Percentiles rank a stretch among this genome's conserved stretches.
Evolutionary conservation across 2,888 invertebrate species (phyloP).

Genomic region (Calliopum simillimum): DNA sequence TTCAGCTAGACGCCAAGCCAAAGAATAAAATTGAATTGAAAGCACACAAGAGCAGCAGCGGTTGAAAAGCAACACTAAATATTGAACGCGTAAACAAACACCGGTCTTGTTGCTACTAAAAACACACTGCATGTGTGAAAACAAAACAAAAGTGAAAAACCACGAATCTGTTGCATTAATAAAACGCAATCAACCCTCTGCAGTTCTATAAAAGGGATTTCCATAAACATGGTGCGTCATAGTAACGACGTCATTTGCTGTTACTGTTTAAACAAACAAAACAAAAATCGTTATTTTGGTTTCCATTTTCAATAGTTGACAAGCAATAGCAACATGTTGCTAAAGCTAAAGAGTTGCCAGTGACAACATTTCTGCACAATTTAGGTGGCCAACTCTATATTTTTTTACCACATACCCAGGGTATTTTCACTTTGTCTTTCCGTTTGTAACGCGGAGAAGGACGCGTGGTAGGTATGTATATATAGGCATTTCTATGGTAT

Average conservation of each 20-base stretch:
- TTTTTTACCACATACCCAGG: too few relatives aligned
- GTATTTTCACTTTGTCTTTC: too few relatives aligned
- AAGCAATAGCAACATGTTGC: too few relatives aligned
- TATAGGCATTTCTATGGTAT: too few relatives aligned
- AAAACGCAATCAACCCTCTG: conserved; percentile 22
- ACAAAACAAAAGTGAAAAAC: neutral
- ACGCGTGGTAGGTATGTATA: too few relatives aligned
- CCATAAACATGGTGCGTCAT: conserved; percentile 33
- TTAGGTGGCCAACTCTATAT: too few relatives aligned
- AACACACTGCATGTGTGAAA: neutral
- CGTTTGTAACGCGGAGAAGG: too few relatives aligned
- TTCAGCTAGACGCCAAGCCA: conserved; percentile 11
- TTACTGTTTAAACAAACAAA: conserved; percentile 13
- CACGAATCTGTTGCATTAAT: neutral
- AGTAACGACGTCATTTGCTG: conserved; percentile 42
- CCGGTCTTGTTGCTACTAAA: conserved; percentile 5
- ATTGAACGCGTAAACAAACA: neutral
- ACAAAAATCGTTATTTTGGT: conserved; percentile 33
- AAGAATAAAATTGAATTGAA: neutral
- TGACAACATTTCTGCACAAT: too few relatives aligned
- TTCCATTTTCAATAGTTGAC: too few relatives aligned
- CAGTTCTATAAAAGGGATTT: neutral
- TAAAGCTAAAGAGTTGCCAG: too few relatives aligned
- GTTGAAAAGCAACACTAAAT: neutral
- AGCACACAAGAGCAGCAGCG: neutral